Evolutionary conservation across 2,888 invertebrate genomes (phyloP).

Genomic region (Halictus ligatus): DNA sequence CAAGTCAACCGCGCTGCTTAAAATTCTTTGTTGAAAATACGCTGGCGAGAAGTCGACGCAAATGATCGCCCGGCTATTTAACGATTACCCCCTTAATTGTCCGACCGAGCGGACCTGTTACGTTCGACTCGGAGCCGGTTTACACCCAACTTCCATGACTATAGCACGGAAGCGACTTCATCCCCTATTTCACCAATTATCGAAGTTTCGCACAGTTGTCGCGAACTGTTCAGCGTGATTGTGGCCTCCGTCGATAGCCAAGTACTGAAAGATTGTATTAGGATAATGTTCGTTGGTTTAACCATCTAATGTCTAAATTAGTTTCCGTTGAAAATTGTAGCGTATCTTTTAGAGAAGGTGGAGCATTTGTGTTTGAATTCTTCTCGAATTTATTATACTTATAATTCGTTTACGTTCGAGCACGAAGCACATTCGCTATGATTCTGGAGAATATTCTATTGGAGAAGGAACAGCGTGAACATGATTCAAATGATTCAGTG

Average conservation of each 20-base stretch:
- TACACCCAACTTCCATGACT: not conserved
- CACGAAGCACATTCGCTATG: too few relatives aligned
- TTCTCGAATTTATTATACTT: too few relatives aligned
- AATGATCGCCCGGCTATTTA: constrained; percentile 21
- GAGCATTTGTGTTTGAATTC: not conserved
- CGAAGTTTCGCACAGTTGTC: not conserved
- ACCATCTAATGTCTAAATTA: not conserved
- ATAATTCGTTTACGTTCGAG: too few relatives aligned
- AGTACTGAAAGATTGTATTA: not conserved
- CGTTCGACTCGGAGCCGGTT: not conserved
- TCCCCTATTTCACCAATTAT: constrained; percentile 27
- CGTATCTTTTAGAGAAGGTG: not conserved
- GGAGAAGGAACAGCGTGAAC: too few relatives aligned
- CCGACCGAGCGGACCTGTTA: not conserved
- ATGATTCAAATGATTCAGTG: too few relatives aligned
- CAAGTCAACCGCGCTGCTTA: constrained; percentile 48
- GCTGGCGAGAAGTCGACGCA: constrained; percentile 21
- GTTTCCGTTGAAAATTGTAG: not conserved
- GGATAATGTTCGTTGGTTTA: not conserved
- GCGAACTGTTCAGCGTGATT: not conserved
- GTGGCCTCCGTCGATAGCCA: not conserved
- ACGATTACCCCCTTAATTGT: constrained; percentile 25
- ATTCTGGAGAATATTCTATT: too few relatives aligned
- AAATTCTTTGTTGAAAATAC: constrained; percentile 40
- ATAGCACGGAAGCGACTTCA: not conserved